Conservation (phyloP, 1,140 invertebrate genomes). For the Macrobrachium rosenbergii region DNA sequence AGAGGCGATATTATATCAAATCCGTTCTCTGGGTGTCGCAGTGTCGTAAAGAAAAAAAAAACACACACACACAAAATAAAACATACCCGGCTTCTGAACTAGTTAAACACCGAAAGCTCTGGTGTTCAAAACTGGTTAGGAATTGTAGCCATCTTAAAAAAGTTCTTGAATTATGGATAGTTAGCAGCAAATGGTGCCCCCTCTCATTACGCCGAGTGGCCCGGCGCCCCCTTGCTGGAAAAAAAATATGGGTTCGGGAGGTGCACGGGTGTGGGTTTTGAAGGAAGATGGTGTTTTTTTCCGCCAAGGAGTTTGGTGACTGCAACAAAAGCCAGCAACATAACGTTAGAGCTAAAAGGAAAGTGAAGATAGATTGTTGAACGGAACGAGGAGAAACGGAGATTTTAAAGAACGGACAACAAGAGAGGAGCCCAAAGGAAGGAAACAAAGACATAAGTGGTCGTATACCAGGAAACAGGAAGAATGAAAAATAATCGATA, state of each 20-base stretch:
- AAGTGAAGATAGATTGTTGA: neutral
- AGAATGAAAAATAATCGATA: no score
- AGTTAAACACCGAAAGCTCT: no score
- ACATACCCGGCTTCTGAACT: no score
- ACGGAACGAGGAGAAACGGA: neutral
- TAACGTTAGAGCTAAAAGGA: neutral
- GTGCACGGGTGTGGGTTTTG: neutral
- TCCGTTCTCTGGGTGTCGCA: no score
- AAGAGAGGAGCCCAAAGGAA: neutral
- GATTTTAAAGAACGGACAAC: neutral
- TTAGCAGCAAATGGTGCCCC: no score
- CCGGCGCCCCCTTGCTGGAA: neutral
- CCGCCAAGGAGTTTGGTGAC: neutral
- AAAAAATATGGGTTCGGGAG: neutral
- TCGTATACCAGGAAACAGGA: neutral
- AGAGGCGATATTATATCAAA: no score
- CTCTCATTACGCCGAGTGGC: no score
- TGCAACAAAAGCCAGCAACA: neutral
- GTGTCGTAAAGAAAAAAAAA: no score
- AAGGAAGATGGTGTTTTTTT: neutral
- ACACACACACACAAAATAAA: no score
- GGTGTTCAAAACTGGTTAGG: no score
- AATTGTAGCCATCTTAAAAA: no score
- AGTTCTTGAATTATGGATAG: no score
- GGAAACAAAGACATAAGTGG: neutral